These are phyloP conservation scores for Thecophora atra DNA, from an alignment of 2,888 invertebrate species.

Conservation along the genomic window DNA sequence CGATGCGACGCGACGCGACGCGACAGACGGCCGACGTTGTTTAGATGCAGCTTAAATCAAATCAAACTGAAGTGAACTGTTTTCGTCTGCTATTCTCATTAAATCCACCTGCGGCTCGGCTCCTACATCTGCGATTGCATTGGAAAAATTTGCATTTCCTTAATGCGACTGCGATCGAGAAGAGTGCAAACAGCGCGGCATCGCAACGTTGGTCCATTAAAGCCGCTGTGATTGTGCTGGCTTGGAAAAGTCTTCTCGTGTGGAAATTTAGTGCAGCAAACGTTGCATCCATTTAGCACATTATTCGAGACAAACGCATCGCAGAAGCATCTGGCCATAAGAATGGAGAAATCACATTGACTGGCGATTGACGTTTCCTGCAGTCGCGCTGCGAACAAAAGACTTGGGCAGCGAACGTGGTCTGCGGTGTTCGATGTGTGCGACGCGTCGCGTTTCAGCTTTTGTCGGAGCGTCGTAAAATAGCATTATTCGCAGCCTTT, in stretches of 20 bases:
- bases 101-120: constrained; percentile 35
- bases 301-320: neutral
- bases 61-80: neutral
- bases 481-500: constrained; percentile 17
- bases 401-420: constrained; percentile 27
- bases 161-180: constrained; percentile 13
- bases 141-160: constrained; percentile 35
- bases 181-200: neutral
- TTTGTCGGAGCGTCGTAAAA: constrained; percentile 19
- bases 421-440: neutral
- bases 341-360: constrained; percentile 22
- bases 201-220: constrained; percentile 3
- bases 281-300: constrained; percentile 17
- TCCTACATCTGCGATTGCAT: neutral
- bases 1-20: constrained; percentile 9
- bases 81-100: constrained; percentile 32
- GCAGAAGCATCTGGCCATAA: neutral
- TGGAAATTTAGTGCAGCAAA: constrained; percentile 15
- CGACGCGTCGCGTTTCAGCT: constrained; percentile 25
- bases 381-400: neutral
- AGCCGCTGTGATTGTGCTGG: constrained; percentile 17
- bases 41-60: constrained; percentile 1
- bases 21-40: neutral
- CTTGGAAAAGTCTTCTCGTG: constrained; percentile 28
- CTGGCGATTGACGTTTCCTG: constrained; percentile 15